A percentile compares a stretch with the other conserved stretches of the same genome.
phyloP scores from a whole-genome alignment of 2,113 vertebrate genomes.

The Microcebus griseorufus region DNA sequence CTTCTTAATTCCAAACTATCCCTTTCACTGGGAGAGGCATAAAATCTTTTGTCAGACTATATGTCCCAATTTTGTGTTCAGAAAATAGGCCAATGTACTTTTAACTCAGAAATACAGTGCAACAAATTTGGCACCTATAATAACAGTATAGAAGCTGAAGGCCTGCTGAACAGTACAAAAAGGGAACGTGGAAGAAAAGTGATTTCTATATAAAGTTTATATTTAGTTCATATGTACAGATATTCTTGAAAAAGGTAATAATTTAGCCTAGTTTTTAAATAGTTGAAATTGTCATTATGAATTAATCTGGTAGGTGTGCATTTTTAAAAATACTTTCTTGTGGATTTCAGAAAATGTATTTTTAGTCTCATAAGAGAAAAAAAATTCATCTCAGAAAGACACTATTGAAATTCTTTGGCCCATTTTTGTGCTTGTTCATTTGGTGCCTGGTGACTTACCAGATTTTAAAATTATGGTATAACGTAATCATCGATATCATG shows the following conservation, averaged over 20 bases:
- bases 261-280: conserved; percentile 59
- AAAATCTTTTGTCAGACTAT: conserved; percentile 51
- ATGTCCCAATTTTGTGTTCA: conserved; percentile 69
- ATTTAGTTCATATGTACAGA: conserved; percentile 61
- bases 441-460: background rate
- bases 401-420: background rate
- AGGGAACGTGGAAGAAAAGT: conserved; percentile 19
- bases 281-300: background rate
- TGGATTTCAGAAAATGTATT: conserved; percentile 39
- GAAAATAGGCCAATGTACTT: conserved; percentile 75
- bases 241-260: conserved; percentile 31
- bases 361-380: conserved; percentile 42
- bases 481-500: background rate
- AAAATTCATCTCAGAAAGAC: background rate
- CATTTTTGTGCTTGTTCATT: background rate
- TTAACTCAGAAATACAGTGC: conserved; percentile 63
- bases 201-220: conserved; percentile 53
- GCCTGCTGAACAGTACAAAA: conserved; percentile 40
- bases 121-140: conserved; percentile 42
- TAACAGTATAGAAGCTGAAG: conserved; percentile 44
- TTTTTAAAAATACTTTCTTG: conserved; percentile 33
- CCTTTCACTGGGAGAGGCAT: conserved; percentile 37
- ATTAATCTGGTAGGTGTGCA: background rate
- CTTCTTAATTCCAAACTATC: conserved; percentile 60
- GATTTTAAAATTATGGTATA: background rate